Percentiles rank a stretch among this genome's conserved stretches.
Evolutionary conservation across 2,888 invertebrate species (phyloP).

Genomic region (Crocallis elinguaria): DNA sequence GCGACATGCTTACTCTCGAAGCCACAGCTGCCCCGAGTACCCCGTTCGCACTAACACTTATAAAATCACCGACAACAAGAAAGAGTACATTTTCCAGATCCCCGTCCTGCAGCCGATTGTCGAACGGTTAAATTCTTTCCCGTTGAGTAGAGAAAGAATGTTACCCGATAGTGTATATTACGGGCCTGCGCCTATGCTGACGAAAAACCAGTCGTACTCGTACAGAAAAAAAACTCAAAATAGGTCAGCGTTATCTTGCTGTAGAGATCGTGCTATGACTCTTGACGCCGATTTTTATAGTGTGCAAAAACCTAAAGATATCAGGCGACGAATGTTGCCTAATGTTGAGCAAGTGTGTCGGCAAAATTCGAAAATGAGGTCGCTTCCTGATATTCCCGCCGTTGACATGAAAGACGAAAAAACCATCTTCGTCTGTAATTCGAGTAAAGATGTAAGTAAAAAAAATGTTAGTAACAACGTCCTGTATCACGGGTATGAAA

Average conservation of each 20-base stretch:
- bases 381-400: constrained; percentile 48
- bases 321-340: constrained; percentile 47
- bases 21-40: constrained; percentile 68
- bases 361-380: constrained; percentile 36
- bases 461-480: constrained; percentile 42
- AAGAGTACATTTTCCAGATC: constrained; percentile 60
- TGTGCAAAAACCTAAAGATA: constrained; percentile 30
- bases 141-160: constrained; percentile 32
- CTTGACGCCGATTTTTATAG: constrained; percentile 39
- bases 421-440: constrained; percentile 3
- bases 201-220: constrained; percentile 25
- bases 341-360: constrained; percentile 41
- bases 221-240: constrained; percentile 33
- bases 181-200: constrained; percentile 29
- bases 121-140: constrained; percentile 6
- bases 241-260: neutral
- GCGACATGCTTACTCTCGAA: constrained; percentile 60
- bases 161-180: constrained; percentile 42
- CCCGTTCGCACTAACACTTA: constrained; percentile 58
- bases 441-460: constrained; percentile 9
- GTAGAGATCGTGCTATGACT: constrained; percentile 21
- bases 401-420: constrained; percentile 17
- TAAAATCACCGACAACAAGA: constrained; percentile 60
- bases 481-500: constrained; percentile 82
- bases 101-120: constrained; percentile 26